Percentiles rank a stretch among this genome's conserved stretches.
Conservation (phyloP, 2,888 invertebrate species). For the Onchidella celtica region DNA sequence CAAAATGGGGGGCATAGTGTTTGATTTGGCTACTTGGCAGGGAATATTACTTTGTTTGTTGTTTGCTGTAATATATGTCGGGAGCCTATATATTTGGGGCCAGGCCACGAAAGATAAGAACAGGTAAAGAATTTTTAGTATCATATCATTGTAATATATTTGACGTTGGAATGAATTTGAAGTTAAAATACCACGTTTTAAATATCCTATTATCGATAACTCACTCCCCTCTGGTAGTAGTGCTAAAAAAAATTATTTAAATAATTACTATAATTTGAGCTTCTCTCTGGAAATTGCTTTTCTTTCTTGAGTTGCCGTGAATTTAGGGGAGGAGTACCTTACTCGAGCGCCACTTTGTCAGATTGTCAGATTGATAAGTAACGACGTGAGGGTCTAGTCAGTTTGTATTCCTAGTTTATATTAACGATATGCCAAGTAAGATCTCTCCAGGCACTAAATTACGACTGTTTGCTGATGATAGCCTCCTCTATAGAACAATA, state of each 20-base stretch:
- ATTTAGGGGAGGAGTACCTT: background rate
- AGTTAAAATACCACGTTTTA: background rate
- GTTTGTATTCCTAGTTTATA: too few relatives aligned
- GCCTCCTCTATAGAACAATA: too few relatives aligned
- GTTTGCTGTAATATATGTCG: constrained; percentile 90
- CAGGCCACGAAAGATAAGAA: constrained; percentile 62
- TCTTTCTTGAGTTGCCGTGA: too few relatives aligned
- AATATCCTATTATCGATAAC: background rate
- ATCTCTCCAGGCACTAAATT: too few relatives aligned
- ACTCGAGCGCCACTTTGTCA: background rate
- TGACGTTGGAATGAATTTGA: background rate
- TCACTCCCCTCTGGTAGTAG: background rate
- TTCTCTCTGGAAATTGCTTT: too few relatives aligned
- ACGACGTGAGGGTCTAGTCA: too few relatives aligned
- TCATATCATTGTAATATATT: background rate
- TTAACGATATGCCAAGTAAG: too few relatives aligned
- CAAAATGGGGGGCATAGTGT: constrained; percentile 67
- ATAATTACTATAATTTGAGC: too few relatives aligned
- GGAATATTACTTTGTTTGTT: constrained; percentile 85
- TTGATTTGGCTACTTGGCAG: constrained; percentile 67
- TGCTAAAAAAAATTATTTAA: too few relatives aligned
- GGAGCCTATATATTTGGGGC: constrained; percentile 91
- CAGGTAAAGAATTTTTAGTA: constrained; percentile 56
- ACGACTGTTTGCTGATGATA: too few relatives aligned
- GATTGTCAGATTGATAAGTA: background rate